Percentiles rank a stretch among this genome's conserved stretches.
phyloP scores from a whole-genome alignment of 2,113 vertebrate species.

The Percopsis transmontana region DNA sequence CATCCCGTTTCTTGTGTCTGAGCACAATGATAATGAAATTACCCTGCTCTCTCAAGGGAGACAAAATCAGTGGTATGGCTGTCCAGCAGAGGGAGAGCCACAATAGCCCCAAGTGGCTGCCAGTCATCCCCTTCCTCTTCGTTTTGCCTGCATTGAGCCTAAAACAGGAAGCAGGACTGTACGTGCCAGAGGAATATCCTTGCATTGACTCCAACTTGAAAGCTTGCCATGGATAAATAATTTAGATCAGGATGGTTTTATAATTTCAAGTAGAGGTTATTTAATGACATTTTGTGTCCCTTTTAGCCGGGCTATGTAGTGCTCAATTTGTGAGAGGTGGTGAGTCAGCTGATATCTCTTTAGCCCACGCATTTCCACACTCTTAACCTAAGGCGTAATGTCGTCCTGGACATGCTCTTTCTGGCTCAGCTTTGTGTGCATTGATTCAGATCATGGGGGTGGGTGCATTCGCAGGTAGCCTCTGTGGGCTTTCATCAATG shows the following conservation, averaged over 20 bases:
- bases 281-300: not conserved
- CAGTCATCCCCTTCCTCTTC: not conserved
- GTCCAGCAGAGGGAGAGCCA: not conserved
- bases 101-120: constrained; percentile 26
- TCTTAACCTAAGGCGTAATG: not conserved
- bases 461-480: no score
- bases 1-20: not conserved
- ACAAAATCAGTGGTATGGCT: constrained; percentile 16
- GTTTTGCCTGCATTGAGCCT: not conserved
- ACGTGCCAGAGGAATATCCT: not conserved
- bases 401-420: not conserved
- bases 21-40: constrained; percentile 23
- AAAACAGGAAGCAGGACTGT: constrained; percentile 5
- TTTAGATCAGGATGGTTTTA: not conserved
- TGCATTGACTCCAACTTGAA: not conserved
- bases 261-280: not conserved
- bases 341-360: constrained; percentile 7
- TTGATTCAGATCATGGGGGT: not conserved
- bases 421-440: not conserved
- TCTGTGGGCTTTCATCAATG: not conserved
- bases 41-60: constrained; percentile 15
- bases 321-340: not conserved
- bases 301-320: not conserved
- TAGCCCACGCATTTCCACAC: not conserved
- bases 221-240: constrained; percentile 4